Conservation (phyloP, 1,140 invertebrate species). For the Caenorhabditis remanei region DNA sequence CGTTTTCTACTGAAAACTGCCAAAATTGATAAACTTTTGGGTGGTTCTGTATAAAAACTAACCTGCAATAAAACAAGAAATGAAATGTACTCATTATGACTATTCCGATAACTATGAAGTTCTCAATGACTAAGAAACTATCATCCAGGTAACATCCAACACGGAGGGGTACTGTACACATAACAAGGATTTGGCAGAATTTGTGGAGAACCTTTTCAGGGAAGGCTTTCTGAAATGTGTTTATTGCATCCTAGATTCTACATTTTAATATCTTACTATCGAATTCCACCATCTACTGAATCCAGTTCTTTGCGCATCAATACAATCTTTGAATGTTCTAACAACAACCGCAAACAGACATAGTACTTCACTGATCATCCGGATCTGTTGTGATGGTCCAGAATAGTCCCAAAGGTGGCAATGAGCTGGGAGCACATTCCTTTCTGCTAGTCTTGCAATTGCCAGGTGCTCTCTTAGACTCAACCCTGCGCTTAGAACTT, state of each 20-base stretch:
- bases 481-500: slow-evolving; percentile 9
- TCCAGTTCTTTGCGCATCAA: slow-evolving; percentile 66
- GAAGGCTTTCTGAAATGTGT: slow-evolving; percentile 84
- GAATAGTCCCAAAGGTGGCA: slow-evolving; percentile 67
- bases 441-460: slow-evolving; percentile 45
- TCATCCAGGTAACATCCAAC: slow-evolving; percentile 85
- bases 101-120: slow-evolving; percentile 89
- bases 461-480: slow-evolving; percentile 31
- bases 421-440: slow-evolving; percentile 46
- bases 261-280: slow-evolving; percentile 51
- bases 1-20: no score
- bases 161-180: slow-evolving; percentile 86
- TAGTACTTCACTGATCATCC: slow-evolving; percentile 63
- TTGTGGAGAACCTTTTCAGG: slow-evolving; percentile 92
- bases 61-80: slow-evolving; percentile 97
- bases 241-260: not conserved
- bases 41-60: slow-evolving; percentile 51
- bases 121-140: slow-evolving; percentile 82
- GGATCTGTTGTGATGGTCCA: slow-evolving; percentile 61
- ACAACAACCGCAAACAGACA: slow-evolving; percentile 61
- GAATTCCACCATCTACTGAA: slow-evolving; percentile 81
- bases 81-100: slow-evolving; percentile 94
- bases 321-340: slow-evolving; percentile 56
- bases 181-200: slow-evolving; percentile 88
- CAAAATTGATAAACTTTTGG: no score